Evolutionary conservation across 1,140 invertebrate genomes (phyloP).

Genomic region (Pomacea maculata): DNA sequence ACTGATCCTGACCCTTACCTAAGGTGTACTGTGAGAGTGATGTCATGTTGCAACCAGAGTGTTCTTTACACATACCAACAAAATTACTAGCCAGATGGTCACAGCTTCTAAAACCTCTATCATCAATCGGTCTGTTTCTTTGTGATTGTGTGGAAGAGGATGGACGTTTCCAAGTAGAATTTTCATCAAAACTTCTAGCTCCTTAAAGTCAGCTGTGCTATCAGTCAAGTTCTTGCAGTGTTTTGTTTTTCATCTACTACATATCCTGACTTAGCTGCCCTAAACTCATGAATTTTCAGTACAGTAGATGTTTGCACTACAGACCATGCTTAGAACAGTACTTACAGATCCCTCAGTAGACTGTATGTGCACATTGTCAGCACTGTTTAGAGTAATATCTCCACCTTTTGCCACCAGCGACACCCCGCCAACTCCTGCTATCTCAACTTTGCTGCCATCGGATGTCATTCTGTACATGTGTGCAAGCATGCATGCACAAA

Average conservation of each 20-base stretch:
- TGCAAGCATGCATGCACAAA: neutral
- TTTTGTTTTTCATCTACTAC: neutral
- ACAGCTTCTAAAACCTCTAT: no score
- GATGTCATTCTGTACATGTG: conserved; percentile 35
- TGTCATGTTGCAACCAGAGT: no score
- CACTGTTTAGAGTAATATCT: conserved; percentile 34
- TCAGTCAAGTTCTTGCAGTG: neutral
- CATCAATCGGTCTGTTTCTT: no score
- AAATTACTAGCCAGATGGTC: no score
- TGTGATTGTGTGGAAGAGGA: no score
- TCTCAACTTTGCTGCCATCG: conserved; percentile 37
- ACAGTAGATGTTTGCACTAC: neutral
- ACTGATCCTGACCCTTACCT: no score
- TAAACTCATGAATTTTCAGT: neutral
- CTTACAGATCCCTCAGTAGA: conserved; percentile 32
- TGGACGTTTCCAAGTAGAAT: no score
- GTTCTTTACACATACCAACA: no score
- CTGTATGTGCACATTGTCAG: conserved; percentile 31
- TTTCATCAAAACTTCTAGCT: no score
- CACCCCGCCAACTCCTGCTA: conserved; percentile 38
- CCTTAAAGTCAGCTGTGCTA: no score
- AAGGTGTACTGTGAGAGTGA: no score
- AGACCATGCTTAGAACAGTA: neutral
- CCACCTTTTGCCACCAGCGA: conserved; percentile 31
- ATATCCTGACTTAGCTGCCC: neutral